These are phyloP conservation scores for Pollenia angustigena DNA, from an alignment of 2,888 invertebrate species.

Conservation along the genomic window DNA sequence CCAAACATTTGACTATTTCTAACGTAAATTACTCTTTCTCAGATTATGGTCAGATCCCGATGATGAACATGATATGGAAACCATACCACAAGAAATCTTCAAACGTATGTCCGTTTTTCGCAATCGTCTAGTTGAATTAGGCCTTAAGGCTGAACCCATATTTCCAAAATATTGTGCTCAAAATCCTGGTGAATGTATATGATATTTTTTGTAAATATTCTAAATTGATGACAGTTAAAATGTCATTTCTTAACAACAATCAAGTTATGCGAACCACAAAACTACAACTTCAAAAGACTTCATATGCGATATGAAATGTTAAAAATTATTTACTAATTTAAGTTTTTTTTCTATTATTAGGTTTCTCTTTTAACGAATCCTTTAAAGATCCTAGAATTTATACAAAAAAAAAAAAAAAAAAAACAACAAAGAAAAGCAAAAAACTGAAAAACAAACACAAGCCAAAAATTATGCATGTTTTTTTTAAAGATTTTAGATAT, in stretches of 20 bases:
- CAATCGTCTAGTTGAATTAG: conserved; percentile 83
- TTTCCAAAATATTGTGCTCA: conserved; percentile 84
- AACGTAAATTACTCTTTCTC: conserved; percentile 28
- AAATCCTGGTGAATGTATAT: conserved; percentile 84
- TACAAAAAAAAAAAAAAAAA: conserved; percentile 39
- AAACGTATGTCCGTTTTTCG: conserved; percentile 84
- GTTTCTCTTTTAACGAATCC: neutral
- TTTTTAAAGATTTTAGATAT: conserved; percentile 27
- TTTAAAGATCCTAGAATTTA: conserved; percentile 15
- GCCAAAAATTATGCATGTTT: conserved; percentile 53
- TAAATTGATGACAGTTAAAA: conserved; percentile 2
- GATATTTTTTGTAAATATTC: conserved; percentile 81
- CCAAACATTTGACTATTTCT: neutral
- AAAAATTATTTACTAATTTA: conserved; percentile 42
- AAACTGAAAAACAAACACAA: conserved; percentile 46
- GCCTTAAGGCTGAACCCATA: conserved; percentile 84
- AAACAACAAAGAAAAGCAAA: too few relatives aligned
- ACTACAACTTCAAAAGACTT: conserved; percentile 54
- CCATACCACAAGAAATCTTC: conserved; percentile 83
- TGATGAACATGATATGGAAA: conserved; percentile 83
- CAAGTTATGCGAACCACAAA: conserved; percentile 3
- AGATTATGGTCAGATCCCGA: conserved; percentile 84
- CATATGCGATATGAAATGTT: conserved; percentile 53
- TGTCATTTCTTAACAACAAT: conserved; percentile 11
- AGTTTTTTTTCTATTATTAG: conserved; percentile 11